Conservation (phyloP, 2,113 vertebrate genomes). For the Synchiropus splendidus region DNA sequence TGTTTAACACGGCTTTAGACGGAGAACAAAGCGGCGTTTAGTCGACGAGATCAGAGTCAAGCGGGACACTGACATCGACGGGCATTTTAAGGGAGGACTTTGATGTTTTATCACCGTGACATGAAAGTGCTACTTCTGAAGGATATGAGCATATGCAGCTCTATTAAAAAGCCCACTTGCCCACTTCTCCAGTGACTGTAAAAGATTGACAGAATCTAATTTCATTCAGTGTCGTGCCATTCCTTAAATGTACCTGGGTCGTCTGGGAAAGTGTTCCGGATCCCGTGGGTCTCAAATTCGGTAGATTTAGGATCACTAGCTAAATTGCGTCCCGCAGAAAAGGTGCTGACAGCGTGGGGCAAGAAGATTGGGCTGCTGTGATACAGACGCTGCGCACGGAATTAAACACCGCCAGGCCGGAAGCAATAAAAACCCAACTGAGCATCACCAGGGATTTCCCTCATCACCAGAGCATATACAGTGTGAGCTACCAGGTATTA, state of each 20-base stretch:
- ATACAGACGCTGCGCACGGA: conserved; percentile 46
- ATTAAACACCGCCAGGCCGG: conserved; percentile 47
- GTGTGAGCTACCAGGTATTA: conserved; percentile 21
- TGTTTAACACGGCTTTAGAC: conserved; percentile 24
- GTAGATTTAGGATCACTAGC: conserved; percentile 45
- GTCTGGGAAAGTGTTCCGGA: conserved; percentile 28
- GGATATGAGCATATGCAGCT: conserved; percentile 13
- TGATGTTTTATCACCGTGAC: conserved; percentile 10
- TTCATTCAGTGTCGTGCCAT: conserved; percentile 26
- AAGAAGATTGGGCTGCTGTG: conserved; percentile 41
- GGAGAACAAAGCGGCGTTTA: conserved; percentile 27
- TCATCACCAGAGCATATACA: conserved; percentile 34
- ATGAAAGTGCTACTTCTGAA: conserved; percentile 21
- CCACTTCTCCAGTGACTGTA: conserved; percentile 19
- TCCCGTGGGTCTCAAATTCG: conserved; percentile 23
- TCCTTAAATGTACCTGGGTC: conserved; percentile 43
- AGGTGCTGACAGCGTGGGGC: conserved; percentile 47
- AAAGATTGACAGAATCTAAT: conserved; percentile 58
- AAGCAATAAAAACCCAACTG: conserved; percentile 43
- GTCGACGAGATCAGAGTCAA: conserved; percentile 18
- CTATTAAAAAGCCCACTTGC: conserved; percentile 24
- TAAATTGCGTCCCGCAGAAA: conserved; percentile 52
- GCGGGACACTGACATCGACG: too few species aligned
- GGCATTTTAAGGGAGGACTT: conserved; percentile 16
- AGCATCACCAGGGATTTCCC: conserved; percentile 38